Evolutionary conservation across 1,140 invertebrate species (phyloP), one percentile per base, ranked within the genome.

Genomic region (Sipha flava): DNA sequence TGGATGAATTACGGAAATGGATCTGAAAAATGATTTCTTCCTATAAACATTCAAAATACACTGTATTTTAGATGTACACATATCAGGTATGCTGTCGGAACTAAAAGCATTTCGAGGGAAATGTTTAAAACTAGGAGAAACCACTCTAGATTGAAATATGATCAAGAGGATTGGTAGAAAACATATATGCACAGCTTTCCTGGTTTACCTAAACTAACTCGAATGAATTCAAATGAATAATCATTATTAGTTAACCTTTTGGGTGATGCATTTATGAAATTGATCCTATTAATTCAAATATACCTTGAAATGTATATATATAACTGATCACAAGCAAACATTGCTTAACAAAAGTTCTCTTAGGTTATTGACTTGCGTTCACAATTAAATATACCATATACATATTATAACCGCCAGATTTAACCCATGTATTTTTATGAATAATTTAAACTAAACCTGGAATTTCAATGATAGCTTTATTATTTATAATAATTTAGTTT

Each of bases 71-170:
- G 62, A 29, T 45, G n/a, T 43, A 68, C 14, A 29, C 18, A 47
- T 47, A 70, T n/a, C 66, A 70, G 66, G 43, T 26, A 68, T 21
- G 40, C 40, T 26, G 64, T 45, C 21, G 40, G 23, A 23, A 29
- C 66, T 70, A 70, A 70, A 70, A 70, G 66, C 40, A 47, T 70
- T 70, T 47, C 40, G 23, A 47, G 66, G 6, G 23, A 70, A 29
- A 70, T 47, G 43, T 70, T 45, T 70, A 47, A 23, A 3, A 23
- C 18, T 45, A n/a, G 23, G 47, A 47, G 26, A n/a, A 45, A 70
- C 26, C 66, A 70, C 66, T 70, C 23, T 70, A 47, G 23, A 45
- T 47, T 70, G 66, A 45, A 47, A 70, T 70, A 66, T 66, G 64
- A 66, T 66, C 37, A 66, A 43, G 21, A 43, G 21, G 37, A 43